Conservation (phyloP, 2,888 invertebrate species). For the Perithous albicinctus region DNA sequence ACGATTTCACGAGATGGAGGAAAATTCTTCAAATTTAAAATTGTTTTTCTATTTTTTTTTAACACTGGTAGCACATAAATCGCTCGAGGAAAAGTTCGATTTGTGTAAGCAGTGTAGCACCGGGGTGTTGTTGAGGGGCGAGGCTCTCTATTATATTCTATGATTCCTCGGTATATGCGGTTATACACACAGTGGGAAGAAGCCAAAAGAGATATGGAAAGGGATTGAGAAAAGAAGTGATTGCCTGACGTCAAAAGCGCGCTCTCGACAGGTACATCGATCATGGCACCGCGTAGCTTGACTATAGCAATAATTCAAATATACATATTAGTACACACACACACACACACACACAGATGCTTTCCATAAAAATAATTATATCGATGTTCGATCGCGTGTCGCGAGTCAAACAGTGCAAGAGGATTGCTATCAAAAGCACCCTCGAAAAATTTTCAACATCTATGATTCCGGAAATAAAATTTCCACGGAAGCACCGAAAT, state of each 20-base stretch:
- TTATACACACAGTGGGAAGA: slow-evolving; percentile 1
- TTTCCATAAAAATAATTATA: slow-evolving; percentile 49
- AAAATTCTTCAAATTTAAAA: not conserved
- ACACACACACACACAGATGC: slow-evolving; percentile 28
- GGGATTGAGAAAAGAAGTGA: slow-evolving; percentile 60
- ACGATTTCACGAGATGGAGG: not conserved
- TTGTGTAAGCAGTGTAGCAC: not conserved
- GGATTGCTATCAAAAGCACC: not conserved
- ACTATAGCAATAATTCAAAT: slow-evolving; percentile 46
- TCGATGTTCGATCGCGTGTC: slow-evolving; percentile 20
- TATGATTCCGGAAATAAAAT: not conserved
- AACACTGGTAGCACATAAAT: not conserved
- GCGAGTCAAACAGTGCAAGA: not conserved
- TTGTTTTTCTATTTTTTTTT: not conserved
- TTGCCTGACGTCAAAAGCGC: slow-evolving; percentile 58
- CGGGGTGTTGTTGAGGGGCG: slow-evolving; percentile 1
- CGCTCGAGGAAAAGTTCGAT: slow-evolving; percentile 16
- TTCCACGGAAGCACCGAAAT: not conserved
- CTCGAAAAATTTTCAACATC: not conserved
- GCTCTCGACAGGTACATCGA: slow-evolving; percentile 51
- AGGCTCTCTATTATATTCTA: slow-evolving; percentile 1
- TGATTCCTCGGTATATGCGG: not conserved
- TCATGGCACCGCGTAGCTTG: slow-evolving; percentile 22
- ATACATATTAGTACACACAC: slow-evolving; percentile 46
- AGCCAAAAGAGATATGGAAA: slow-evolving; percentile 31